A percentile compares a stretch with the other conserved stretches of the same genome.
Evolutionary conservation across 2,888 invertebrate genomes (phyloP).

Genomic region (Sthenelais limicola): DNA sequence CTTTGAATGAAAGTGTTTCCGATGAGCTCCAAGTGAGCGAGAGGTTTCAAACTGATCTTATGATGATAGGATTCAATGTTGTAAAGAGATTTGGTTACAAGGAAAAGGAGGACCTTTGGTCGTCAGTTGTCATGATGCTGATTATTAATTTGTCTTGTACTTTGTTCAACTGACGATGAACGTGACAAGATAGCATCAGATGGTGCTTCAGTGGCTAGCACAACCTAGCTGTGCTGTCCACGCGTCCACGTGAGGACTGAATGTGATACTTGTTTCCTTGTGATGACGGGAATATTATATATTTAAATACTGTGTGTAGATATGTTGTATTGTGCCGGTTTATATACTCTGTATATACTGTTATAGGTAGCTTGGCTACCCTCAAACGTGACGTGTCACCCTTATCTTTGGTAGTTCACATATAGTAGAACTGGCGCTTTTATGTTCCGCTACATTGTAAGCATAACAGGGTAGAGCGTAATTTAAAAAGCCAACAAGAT

Average conservation of each 20-base stretch:
- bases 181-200: slow-evolving; percentile 4
- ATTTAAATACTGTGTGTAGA: not conserved
- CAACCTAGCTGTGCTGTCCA: not conserved
- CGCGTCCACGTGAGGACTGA: slow-evolving; percentile 16
- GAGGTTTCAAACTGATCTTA: too few relatives aligned
- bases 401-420: too few relatives aligned
- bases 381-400: too few relatives aligned
- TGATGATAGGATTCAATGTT: too few relatives aligned
- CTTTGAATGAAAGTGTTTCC: too few relatives aligned
- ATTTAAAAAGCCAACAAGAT: too few relatives aligned
- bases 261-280: not conserved
- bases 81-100: too few relatives aligned
- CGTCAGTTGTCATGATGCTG: not conserved
- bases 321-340: too few relatives aligned
- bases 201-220: slow-evolving; percentile 17
- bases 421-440: too few relatives aligned
- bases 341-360: slow-evolving; percentile 13
- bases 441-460: too few relatives aligned
- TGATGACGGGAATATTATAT: slow-evolving; percentile 7
- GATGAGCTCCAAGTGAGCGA: too few relatives aligned
- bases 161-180: not conserved
- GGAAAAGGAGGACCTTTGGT: not conserved
- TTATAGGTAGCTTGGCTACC: slow-evolving; percentile 31
- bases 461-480: too few relatives aligned
- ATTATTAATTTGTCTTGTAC: slow-evolving; percentile 14